A percentile compares a stretch with the other conserved stretches of the same genome.
Conservation (phyloP, 2,797 vertebrate species). For the Psittacula echo region DNA sequence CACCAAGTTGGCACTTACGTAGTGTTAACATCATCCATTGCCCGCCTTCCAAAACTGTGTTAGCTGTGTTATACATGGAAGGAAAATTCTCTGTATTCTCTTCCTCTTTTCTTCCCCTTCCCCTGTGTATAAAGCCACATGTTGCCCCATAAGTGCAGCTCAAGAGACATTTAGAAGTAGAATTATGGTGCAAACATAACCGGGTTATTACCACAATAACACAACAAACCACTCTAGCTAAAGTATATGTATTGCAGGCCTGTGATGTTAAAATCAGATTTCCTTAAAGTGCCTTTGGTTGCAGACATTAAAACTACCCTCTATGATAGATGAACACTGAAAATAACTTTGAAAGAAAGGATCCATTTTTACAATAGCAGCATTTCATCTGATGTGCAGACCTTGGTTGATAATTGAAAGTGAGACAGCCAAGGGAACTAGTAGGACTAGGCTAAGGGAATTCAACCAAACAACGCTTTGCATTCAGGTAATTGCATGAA, state of each 20-base stretch:
- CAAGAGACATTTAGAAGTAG: neutral
- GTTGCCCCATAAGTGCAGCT: neutral
- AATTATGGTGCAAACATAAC: slow-evolving; percentile 16
- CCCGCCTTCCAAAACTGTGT: neutral
- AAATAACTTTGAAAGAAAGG: slow-evolving; percentile 31
- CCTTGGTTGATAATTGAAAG: slow-evolving; percentile 37
- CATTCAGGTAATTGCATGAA: slow-evolving; percentile 59
- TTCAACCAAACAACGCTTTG: slow-evolving; percentile 50
- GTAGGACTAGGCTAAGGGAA: slow-evolving; percentile 29
- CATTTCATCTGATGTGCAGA: slow-evolving; percentile 14
- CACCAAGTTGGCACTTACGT: neutral
- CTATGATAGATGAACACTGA: slow-evolving; percentile 1
- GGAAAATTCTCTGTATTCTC: neutral
- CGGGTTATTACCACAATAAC: slow-evolving; percentile 3
- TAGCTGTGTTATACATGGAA: neutral
- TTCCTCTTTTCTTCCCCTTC: neutral
- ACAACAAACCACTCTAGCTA: neutral
- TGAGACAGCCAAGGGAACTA: slow-evolving; percentile 22
- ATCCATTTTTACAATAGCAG: slow-evolving; percentile 21
- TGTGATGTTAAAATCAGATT: slow-evolving; percentile 31
- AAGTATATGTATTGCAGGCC: neutral
- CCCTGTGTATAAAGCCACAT: neutral
- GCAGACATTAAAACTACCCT: slow-evolving; percentile 17
- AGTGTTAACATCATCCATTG: neutral
- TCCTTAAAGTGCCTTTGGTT: slow-evolving; percentile 4